Evolutionary conservation across 2,113 vertebrate species (phyloP).

Genomic region (Podarcis cretensis): DNA sequence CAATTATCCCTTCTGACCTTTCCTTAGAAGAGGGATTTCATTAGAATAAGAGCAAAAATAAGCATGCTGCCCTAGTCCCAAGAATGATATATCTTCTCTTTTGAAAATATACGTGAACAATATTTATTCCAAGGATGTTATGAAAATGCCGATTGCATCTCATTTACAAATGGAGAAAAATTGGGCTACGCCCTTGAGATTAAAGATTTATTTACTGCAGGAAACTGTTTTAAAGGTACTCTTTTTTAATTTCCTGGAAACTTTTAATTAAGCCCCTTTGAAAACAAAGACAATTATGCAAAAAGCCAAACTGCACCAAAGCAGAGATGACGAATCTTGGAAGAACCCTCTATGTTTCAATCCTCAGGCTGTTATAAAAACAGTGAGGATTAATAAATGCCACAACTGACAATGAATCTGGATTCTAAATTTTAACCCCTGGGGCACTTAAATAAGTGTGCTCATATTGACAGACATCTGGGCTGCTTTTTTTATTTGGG

Average conservation of each 20-base stretch:
- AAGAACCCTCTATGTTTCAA: not conserved
- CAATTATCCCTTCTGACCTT: not conserved
- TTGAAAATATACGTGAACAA: not conserved
- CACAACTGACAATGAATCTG: not conserved
- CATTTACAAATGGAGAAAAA: not conserved
- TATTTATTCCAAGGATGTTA: constrained; percentile 9
- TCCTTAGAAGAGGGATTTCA: constrained; percentile 7
- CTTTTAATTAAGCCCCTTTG: not conserved
- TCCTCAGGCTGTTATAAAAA: not conserved
- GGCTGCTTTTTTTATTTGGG: not conserved
- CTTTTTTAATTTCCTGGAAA: not conserved
- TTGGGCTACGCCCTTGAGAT: not conserved
- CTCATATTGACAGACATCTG: not conserved
- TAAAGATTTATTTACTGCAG: not conserved
- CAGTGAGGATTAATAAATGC: not conserved
- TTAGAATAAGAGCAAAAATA: constrained; percentile 31
- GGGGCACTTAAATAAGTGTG: not conserved
- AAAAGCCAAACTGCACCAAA: not conserved
- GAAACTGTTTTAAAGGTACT: not conserved
- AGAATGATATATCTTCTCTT: constrained; percentile 1
- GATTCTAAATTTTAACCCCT: not conserved
- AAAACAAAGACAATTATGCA: not conserved
- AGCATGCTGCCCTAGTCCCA: not conserved
- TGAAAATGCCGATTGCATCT: not conserved
- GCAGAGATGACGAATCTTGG: not conserved